Base-by-base conservation (phyloP, 2,113 vertebrate genomes). In the Diphyllodes magnificus region DNA sequence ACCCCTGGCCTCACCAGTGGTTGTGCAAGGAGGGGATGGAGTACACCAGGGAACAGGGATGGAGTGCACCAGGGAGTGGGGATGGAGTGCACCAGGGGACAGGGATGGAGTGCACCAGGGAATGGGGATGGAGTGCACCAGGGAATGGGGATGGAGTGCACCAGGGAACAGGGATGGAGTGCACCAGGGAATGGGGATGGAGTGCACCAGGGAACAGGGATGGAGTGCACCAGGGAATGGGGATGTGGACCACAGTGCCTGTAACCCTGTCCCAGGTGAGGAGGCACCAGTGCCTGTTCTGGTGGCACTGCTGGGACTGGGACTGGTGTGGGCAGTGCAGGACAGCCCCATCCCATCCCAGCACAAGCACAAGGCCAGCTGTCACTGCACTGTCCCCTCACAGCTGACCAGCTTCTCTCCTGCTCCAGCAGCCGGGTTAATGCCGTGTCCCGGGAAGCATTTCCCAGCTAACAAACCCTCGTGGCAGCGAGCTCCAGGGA, bases 331-430 rank as follows among this genome's bases (percentile, higher is more conserved):
- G 59, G 65, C 60, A 47, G 39, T 2, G 21, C 2, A 11, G 92
- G 49, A 53, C 14, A 6, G 53, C 23, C 54, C 30, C 15, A 40
- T 8, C 42, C 76, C 66, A 63, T 4, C 49, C 15, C 51, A 63
- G 8, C 30, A 4, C 5, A 2, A 42, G 49, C 66, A 23, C n/a
- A 5, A 37, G 19, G 49, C 9, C 4, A 2, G 64, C 42, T 24
- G 7, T 24, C 4, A 1, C 68, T n/a, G 70, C 44, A 0, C 57
- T 8, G 1, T 18, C 53, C 33, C 25, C 28, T 40, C 31, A 0
- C 44, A 20, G 13, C 77, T 47, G 45, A 17, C 5, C 1, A 60
- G 11, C 40, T 23, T 20, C 44, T 21, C 37, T 16, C 7, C 45
- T 49, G 50, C 65, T 61, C 56, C 72, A 51, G 64, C 7, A 2